Base-by-base conservation (phyloP, 2,797 vertebrate species). In the Takifugu rubripes region DNA sequence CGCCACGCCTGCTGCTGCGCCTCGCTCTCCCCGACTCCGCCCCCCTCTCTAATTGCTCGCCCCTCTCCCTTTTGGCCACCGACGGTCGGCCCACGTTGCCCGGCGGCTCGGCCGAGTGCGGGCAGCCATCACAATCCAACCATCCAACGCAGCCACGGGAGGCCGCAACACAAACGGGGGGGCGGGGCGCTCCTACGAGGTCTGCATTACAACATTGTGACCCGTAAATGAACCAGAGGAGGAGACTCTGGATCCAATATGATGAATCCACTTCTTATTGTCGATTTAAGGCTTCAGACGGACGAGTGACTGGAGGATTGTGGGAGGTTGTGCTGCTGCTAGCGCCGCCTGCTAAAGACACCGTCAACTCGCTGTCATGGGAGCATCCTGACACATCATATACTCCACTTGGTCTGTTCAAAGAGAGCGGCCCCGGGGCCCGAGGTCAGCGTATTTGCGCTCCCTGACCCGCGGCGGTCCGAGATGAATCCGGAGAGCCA, bases 101-200 rank as follows among this genome's bases (percentile, higher is more conserved):
- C 69, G 6, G 67, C 66, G 75, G 75, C 51, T 74, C 70, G 78
- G 79, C 72, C 80, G 66, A 85, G 80, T 73, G 81, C 84, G 85
- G 84, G 78, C 65, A 66, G 81, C 84, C 79, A 86, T 87, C 79
- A 82, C 82, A 87, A 86, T 85, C 78, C 66, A 76, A 70, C 24
- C 72, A 84, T 88, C 81, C 86, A 68, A 77, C 3, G 10, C 33
- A 10, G 33, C 33, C 33, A 11, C 0, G 31, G 31, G 31, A 9
- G 31, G 5, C 31, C 9, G 12, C 14, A 40, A 40, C 4, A 40
- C 1, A 10, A 40, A 40, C 12, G 36, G 12, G 11, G 12, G 11
- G 6, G 33, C 36, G 12, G 11, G 12, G 11, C 8, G 33, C 36
- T 40, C 14, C 36, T 40, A 12, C 3, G 36, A 14, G 11, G 3